phyloP scores from a whole-genome alignment of 2,888 invertebrate species.

The Nemotelus pantherinus region DNA sequence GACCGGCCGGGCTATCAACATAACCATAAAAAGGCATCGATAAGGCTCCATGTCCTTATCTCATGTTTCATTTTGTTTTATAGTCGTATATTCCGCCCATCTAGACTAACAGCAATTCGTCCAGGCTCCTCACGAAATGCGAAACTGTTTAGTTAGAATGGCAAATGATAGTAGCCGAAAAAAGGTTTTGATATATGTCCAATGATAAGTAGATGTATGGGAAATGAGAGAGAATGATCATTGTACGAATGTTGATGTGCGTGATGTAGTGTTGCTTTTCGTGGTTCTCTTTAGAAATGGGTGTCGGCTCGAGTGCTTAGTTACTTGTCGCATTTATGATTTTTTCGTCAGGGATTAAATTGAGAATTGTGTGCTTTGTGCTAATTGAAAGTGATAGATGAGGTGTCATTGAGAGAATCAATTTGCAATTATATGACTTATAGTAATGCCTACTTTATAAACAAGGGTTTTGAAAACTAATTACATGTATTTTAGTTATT shows the following conservation, averaged over 20 bases:
- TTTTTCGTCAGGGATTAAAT: conserved; percentile 27
- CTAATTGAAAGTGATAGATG: conserved; percentile 9
- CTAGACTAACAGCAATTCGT: conserved; percentile 40
- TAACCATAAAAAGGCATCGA: conserved; percentile 42
- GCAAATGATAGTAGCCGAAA: neutral
- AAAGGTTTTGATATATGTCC: conserved; percentile 32
- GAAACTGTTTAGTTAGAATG: conserved; percentile 31
- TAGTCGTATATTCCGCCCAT: conserved; percentile 43
- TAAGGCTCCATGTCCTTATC: conserved; percentile 44
- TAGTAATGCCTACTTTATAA: too few relatives aligned
- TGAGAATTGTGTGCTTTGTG: conserved; percentile 30
- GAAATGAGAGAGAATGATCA: neutral
- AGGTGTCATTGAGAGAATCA: neutral
- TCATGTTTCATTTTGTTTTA: conserved; percentile 45
- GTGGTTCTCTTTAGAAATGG: conserved; percentile 1
- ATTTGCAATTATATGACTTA: too few relatives aligned
- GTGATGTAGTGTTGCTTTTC: neutral
- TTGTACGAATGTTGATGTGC: neutral
- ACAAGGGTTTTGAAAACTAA: too few relatives aligned
- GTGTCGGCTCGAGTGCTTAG: conserved; percentile 5
- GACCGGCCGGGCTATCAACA: conserved; percentile 31
- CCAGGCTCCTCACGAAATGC: conserved; percentile 30
- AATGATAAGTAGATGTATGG: conserved; percentile 12
- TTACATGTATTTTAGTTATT: too few relatives aligned
- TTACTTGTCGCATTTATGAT: conserved; percentile 32